Conservation (phyloP, 1,140 invertebrate species). For the Lepidurus couesii region DNA sequence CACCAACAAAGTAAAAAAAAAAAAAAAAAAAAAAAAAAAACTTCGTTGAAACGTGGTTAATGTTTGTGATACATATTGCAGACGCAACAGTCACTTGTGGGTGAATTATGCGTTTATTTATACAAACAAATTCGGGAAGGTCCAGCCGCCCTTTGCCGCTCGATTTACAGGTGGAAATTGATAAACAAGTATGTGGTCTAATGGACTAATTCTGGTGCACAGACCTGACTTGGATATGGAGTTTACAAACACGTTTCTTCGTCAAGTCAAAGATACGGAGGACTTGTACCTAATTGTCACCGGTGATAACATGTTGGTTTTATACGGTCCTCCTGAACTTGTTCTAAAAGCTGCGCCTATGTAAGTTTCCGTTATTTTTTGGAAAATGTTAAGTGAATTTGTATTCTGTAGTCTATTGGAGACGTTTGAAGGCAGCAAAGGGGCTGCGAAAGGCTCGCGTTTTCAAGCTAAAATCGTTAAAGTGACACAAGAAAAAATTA, state of each 20-base stretch:
- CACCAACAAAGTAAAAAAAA: slow-evolving; percentile 52
- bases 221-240: neutral
- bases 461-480: slow-evolving; percentile 57
- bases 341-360: slow-evolving; percentile 49
- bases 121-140: neutral
- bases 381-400: neutral
- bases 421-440: slow-evolving; percentile 55
- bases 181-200: neutral
- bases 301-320: slow-evolving; percentile 46
- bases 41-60: neutral
- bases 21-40: too few species aligned
- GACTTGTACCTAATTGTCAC: slow-evolving; percentile 35
- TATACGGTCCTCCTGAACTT: slow-evolving; percentile 51
- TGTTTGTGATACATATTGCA: neutral
- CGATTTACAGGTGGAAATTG: neutral
- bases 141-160: neutral
- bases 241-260: neutral
- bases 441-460: slow-evolving; percentile 52
- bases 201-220: slow-evolving; percentile 50
- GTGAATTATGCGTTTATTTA: neutral
- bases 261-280: neutral
- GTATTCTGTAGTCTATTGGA: slow-evolving; percentile 49
- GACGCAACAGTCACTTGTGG: neutral
- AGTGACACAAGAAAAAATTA: slow-evolving; percentile 38
- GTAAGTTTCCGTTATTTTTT: slow-evolving; percentile 40